phyloP scores from a whole-genome alignment of 2,113 vertebrate species.

The Myrmecophaga tridactyla region DNA sequence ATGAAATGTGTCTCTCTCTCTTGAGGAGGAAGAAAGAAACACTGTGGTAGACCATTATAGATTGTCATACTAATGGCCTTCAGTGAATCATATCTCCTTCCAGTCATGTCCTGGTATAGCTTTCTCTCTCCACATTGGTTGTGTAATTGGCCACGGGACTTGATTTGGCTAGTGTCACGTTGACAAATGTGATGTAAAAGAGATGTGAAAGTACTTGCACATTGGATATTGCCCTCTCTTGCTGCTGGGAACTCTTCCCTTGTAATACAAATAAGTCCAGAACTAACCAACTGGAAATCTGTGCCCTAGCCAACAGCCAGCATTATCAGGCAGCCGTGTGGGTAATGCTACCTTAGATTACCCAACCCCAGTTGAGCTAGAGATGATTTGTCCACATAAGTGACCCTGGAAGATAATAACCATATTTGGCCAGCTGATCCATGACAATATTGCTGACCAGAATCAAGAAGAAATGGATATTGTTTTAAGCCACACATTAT shows the following conservation, averaged over 20 bases:
- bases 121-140: neutral
- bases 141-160: neutral
- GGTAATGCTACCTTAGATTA: neutral
- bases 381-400: neutral
- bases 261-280: no score
- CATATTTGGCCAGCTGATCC: neutral
- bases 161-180: neutral
- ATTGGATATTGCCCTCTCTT: neutral
- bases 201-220: no score
- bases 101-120: no score
- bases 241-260: no score
- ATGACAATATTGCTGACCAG: no score
- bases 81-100: neutral
- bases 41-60: neutral
- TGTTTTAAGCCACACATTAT: neutral
- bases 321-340: neutral
- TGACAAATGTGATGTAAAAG: neutral
- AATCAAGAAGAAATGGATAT: neutral
- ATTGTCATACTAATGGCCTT: neutral
- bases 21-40: neutral
- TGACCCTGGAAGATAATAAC: no score
- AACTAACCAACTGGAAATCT: neutral
- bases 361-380: neutral
- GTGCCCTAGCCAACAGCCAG: neutral
- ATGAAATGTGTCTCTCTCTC: no score